Evolutionary conservation across 2,113 vertebrate genomes (phyloP), one percentile per base, ranked within the genome.

Genomic region (Saccopteryx leptura): DNA sequence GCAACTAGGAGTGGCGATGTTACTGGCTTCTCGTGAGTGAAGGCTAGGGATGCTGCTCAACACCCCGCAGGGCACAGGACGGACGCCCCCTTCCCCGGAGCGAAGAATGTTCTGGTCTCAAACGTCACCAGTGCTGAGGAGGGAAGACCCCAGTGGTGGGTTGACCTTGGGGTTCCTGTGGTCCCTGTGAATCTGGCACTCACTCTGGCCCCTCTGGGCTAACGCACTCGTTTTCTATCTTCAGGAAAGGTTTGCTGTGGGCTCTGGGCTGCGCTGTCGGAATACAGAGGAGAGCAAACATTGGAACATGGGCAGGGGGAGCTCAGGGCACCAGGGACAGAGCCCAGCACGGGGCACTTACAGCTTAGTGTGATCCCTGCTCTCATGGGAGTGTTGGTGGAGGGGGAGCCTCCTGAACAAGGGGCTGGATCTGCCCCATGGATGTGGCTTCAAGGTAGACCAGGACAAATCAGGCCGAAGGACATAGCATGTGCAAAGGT

Each of bases 61-160:
- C 9, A 5, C 4, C 39, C 12, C 4, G 28, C 12, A 14, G n/a
- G 7, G 17, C 61, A 58, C 61, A 21, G 26, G 31, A 33, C 69
- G 19, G 61, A 8, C 24, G 18, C 26, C 1, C 24, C 72, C 72
- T 17, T 1, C 3, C 71, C 19, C 7, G 11, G 18, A 17, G 3
- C 23, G 9, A 19, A n/a, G 33, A n/a, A 17, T 1, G 1, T 31
- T 31, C 68, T 0, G 26, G 26, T 1, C 39, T 56, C 46, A 2
- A 3, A 12, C 33, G 17, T 21, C 4, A 19, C 9, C 0, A 11
- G 26, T 15, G 48, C 46, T 1, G 1, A 4, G 58, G 15, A 12
- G 13, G 4, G 39, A 69, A 14, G 68, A 54, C 1, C 31, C 52
- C 31, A 0, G 0, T 0, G 5, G 13, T 8, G 50, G 9, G 0